A percentile compares a stretch with the other conserved stretches of the same genome.
These are phyloP conservation scores for Drosophila pseudoobscura DNA, from an alignment of 1,140 invertebrate species.

Conservation along the genomic window DNA sequence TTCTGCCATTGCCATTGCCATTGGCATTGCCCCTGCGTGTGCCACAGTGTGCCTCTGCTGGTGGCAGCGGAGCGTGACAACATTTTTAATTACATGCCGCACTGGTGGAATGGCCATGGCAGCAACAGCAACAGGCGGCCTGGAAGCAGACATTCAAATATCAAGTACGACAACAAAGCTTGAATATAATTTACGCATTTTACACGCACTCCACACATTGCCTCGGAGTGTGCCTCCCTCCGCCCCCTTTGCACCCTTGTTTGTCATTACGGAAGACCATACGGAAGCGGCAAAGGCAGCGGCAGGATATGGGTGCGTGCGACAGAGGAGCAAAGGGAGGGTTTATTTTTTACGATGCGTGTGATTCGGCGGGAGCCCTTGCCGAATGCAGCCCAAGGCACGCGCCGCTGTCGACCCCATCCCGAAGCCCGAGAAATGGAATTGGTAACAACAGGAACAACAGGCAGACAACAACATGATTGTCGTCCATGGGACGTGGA, in stretches of 20 bases:
- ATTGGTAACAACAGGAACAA: slow-evolving; percentile 26
- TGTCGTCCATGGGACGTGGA: too few species aligned
- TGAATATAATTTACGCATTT: slow-evolving; percentile 66
- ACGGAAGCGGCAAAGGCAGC: slow-evolving; percentile 26
- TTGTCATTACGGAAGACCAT: slow-evolving; percentile 65
- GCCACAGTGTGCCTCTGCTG: slow-evolving; percentile 2
- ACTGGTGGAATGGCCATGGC: too few species aligned
- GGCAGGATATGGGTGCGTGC: slow-evolving; percentile 26
- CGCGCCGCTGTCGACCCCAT: slow-evolving; percentile 32
- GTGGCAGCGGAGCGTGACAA: slow-evolving; percentile 48
- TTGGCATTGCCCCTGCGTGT: not conserved
- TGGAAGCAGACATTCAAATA: slow-evolving; percentile 40
- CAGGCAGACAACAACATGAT: too few species aligned
- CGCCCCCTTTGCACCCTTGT: too few species aligned
- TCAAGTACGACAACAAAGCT: slow-evolving; percentile 52
- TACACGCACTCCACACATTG: slow-evolving; percentile 46
- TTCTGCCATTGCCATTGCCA: not conserved
- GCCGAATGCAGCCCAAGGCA: slow-evolving; percentile 42
- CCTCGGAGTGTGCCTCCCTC: not conserved
- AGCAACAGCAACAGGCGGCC: slow-evolving; percentile 48
- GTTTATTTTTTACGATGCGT: slow-evolving; percentile 35
- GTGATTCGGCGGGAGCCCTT: not conserved
- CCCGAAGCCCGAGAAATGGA: slow-evolving; percentile 6
- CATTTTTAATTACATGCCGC: slow-evolving; percentile 69
- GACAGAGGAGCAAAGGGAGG: not conserved